Evolutionary conservation across 1,140 invertebrate species (phyloP).

Genomic region (Mercenaria mercenaria): DNA sequence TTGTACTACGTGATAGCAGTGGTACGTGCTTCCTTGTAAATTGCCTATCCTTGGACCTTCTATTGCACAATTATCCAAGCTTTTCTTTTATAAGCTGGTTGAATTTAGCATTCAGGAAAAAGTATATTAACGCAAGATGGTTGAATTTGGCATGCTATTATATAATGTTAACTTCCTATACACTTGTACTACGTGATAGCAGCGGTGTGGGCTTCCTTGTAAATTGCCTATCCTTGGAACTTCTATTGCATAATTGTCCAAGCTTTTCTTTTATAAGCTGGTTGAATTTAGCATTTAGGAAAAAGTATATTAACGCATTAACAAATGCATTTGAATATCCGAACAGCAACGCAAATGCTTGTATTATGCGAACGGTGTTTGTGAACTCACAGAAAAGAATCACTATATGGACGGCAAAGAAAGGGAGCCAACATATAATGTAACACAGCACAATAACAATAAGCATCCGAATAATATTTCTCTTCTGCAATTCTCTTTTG

Average conservation of each 20-base stretch:
- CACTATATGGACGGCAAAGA: constrained; percentile 69
- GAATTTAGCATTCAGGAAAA: constrained; percentile 52
- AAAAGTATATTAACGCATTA: constrained; percentile 49
- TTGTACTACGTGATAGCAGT: neutral
- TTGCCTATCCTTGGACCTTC: neutral
- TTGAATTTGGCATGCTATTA: no score
- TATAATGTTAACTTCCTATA: neutral
- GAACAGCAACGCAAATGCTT: constrained; percentile 20
- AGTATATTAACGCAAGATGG: constrained; percentile 25
- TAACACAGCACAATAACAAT: constrained; percentile 85
- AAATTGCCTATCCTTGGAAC: neutral
- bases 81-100: neutral
- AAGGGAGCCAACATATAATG: constrained; percentile 86
- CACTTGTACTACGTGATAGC: neutral
- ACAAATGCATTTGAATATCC: constrained; percentile 56
- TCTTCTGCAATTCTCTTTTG: constrained; percentile 50
- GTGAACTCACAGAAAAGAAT: constrained; percentile 19
- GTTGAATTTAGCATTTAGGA: constrained; percentile 49
- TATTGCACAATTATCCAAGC: neutral
- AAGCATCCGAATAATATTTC: constrained; percentile 86
- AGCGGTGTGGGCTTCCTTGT: neutral
- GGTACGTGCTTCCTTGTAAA: neutral
- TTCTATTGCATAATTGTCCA: neutral
- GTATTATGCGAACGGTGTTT: constrained; percentile 13
- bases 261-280: neutral